These are phyloP conservation scores for Procambarus clarkii DNA, from an alignment of 1,140 invertebrate species.

Conservation along the genomic window DNA sequence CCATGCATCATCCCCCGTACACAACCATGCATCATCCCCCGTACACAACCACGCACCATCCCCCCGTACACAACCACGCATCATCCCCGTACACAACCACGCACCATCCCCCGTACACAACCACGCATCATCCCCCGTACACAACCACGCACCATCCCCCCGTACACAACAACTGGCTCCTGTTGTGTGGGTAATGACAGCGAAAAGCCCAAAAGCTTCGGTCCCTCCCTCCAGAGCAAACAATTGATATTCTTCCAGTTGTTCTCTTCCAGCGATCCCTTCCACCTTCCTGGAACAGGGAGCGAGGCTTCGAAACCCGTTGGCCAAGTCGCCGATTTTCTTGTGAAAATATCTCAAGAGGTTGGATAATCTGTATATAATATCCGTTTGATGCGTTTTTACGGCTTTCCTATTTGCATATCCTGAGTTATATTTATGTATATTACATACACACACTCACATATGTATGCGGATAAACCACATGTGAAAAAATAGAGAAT, in stretches of 20 bases:
- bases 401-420: no score
- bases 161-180: not conserved
- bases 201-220: not conserved
- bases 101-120: not conserved
- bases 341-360: not conserved
- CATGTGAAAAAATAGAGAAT: no score
- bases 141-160: not conserved
- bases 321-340: not conserved
- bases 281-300: not conserved
- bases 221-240: not conserved
- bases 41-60: not conserved
- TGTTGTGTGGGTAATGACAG: not conserved
- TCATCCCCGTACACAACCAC: not conserved
- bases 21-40: not conserved
- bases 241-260: constrained; percentile 5
- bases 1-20: not conserved
- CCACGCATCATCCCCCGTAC: not conserved
- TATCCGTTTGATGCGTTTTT: no score
- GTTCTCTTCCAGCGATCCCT: not conserved
- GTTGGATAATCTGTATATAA: not conserved
- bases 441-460: no score
- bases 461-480: no score
- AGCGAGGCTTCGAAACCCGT: not conserved
- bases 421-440: no score
- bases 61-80: not conserved